A percentile compares a stretch with the other conserved stretches of the same genome.
Conservation (phyloP, 2,113 vertebrate species). For the Podocnemis expansa region DNA sequence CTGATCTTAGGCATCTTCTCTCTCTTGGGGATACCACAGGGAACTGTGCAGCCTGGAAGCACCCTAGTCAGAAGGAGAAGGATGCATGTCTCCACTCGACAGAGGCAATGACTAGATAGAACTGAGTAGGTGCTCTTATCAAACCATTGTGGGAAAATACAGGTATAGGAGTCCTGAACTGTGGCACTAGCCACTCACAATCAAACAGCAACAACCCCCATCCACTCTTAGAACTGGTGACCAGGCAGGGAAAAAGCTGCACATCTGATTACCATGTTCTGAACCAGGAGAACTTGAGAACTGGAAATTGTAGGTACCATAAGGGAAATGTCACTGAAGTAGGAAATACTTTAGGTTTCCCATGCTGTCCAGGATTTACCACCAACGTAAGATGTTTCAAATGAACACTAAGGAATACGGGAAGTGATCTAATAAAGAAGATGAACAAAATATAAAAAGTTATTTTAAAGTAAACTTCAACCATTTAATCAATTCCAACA, state of each 20-base stretch:
- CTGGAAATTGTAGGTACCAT: background rate
- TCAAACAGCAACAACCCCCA: accelerated
- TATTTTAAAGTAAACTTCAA: conserved; percentile 43
- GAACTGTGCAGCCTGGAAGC: background rate
- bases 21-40: background rate
- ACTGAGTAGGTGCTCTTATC: background rate
- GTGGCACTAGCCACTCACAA: background rate
- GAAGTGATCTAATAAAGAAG: conserved; percentile 40
- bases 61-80: background rate
- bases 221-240: background rate
- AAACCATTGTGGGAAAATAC: background rate
- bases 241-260: background rate
- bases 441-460: conserved; percentile 47
- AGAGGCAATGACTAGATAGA: background rate
- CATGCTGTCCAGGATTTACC: background rate
- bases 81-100: background rate
- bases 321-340: background rate
- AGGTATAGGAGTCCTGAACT: background rate
- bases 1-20: background rate
- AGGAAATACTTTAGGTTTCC: background rate
- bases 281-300: background rate
- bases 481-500: conserved; percentile 54
- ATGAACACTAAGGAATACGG: conserved; percentile 17
- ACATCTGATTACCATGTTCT: accelerated
- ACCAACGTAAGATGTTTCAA: background rate